Base-by-base conservation (phyloP, 2,888 invertebrate genomes). In the Polydrusus pterygomalis region DNA sequence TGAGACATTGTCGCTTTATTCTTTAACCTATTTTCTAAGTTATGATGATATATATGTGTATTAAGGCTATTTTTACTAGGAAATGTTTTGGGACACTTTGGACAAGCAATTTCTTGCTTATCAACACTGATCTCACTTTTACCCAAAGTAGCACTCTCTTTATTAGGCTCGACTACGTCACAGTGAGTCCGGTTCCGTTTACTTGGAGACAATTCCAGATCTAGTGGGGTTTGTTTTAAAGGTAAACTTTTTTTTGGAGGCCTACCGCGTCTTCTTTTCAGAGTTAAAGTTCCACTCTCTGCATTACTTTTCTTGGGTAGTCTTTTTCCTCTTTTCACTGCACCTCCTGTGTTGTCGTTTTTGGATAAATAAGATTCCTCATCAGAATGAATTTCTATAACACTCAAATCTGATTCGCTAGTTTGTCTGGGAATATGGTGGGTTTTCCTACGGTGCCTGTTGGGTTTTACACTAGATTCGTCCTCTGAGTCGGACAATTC, bases 401-500 rank as follows among this genome's bases (percentile, higher is more conserved):
- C 74, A 54, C 74, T 79, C 38, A 63, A 54, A 18, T 80, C 79
- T 3, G 79, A 82, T 45, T 80, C 82, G 7, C 79, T 76, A 18
- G 63, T 74, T 49, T 49, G 60, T 73, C 62, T 60, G 18, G 70
- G 51, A 71, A 69, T 70, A 77, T 63, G 65, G 25, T 49, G 70
- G 15, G 18, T 47, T 58, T 70, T 70, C 77, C 74, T 77, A 75
- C 62, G 58, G 73, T 72, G 76, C 70, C 56, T 78, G 78, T 64
- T 79, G 74, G 68, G 79, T 78, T 58, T 74, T 75, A 7, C 49
- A 49, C n/a, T 62, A 56, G 60, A 51, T 68, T 87, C 87, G 38
- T 87, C 87, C 47, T 87, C 86, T 0, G 86, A 85, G 79, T 87
- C 87, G 9, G 82, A 85, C 45, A 87, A 72, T 54, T 87, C 84